A percentile compares a stretch with the other conserved stretches of the same genome.
Conservation (phyloP, 2,113 vertebrate species). For the Helogale parvula region DNA sequence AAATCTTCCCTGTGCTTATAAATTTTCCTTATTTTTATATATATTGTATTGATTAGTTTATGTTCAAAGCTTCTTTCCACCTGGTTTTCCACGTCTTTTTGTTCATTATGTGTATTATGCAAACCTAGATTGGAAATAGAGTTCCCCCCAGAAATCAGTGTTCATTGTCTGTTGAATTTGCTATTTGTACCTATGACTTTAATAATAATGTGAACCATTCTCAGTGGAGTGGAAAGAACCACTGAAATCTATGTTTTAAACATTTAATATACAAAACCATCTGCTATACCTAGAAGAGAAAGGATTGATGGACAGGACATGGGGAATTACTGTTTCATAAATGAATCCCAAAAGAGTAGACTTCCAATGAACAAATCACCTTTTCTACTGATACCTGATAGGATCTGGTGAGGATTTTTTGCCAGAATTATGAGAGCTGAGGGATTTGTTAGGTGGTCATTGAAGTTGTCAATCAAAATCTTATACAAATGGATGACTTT, state of each 20-base stretch:
- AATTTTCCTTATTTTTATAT: neutral
- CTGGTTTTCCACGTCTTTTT: neutral
- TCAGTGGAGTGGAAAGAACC: neutral
- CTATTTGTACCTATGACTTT: constrained; percentile 13
- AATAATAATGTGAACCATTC: neutral
- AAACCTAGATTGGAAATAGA: neutral
- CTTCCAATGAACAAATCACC: constrained; percentile 16
- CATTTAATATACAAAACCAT: constrained; percentile 25
- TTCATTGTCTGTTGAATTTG: constrained; percentile 26
- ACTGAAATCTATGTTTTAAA: constrained; percentile 36
- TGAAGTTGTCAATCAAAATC: constrained; percentile 50
- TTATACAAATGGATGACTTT: neutral
- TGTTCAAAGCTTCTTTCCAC: neutral
- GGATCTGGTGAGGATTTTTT: constrained; percentile 8
- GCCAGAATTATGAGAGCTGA: neutral
- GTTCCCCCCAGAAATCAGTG: neutral
- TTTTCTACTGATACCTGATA: neutral
- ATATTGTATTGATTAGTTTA: neutral
- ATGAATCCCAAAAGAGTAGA: constrained; percentile 11
- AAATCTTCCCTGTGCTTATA: neutral
- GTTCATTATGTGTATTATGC: neutral
- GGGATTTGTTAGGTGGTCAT: constrained; percentile 16
- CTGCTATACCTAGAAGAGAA: neutral
- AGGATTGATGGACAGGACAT: neutral
- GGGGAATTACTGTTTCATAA: constrained; percentile 39